phyloP scores from a whole-genome alignment of 2,888 invertebrate genomes.

The Drosophila putrida region DNA sequence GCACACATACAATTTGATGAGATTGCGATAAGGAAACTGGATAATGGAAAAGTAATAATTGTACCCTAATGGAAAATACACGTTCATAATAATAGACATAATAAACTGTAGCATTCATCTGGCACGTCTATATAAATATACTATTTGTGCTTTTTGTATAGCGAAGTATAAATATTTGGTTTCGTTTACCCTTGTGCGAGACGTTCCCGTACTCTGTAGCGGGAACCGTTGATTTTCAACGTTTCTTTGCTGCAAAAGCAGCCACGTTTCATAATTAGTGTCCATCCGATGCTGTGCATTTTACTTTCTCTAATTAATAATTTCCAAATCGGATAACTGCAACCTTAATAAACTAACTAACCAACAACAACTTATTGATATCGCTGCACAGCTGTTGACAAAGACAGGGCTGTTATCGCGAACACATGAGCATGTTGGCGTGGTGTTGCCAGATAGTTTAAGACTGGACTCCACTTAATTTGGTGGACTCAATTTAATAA shows the following conservation, averaged over 20 bases:
- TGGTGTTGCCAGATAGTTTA: slow-evolving; percentile 55
- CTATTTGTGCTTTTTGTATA: neutral
- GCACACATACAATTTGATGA: slow-evolving; percentile 31
- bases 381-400: slow-evolving; percentile 48
- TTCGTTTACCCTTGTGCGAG: slow-evolving; percentile 90
- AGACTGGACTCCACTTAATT: slow-evolving; percentile 15
- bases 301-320: slow-evolving; percentile 53
- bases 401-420: slow-evolving; percentile 45
- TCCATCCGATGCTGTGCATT: slow-evolving; percentile 90
- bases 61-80: neutral
- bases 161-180: slow-evolving; percentile 12
- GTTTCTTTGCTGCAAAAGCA: slow-evolving; percentile 92
- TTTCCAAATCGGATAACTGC: slow-evolving; percentile 54
- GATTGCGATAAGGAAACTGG: slow-evolving; percentile 29
- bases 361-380: slow-evolving; percentile 43
- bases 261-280: slow-evolving; percentile 90
- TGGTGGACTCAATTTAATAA: slow-evolving; percentile 29
- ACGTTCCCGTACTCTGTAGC: slow-evolving; percentile 89
- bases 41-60: neutral
- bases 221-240: slow-evolving; percentile 89
- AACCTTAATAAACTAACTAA: slow-evolving; percentile 60
- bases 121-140: neutral
- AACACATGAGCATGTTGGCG: slow-evolving; percentile 34
- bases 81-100: neutral
- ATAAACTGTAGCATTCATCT: neutral